Percentiles rank a stretch among this genome's conserved stretches.
Conservation (phyloP, 2,797 vertebrate species). For the Eremophila alpestris region DNA sequence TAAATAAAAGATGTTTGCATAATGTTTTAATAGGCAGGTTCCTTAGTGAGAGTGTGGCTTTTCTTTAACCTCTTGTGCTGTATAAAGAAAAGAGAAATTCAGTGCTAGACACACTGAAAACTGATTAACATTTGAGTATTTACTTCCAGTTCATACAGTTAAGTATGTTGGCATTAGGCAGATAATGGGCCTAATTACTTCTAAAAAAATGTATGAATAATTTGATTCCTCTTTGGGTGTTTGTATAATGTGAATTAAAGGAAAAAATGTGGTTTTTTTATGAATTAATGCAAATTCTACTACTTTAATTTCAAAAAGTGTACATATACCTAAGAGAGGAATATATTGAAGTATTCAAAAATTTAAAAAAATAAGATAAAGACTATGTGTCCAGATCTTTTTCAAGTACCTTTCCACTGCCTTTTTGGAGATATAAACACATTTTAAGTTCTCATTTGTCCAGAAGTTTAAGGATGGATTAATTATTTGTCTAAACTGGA, state of each 20-base stretch:
- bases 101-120: background rate
- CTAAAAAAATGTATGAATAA: background rate
- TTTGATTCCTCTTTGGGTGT: background rate
- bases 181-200: background rate
- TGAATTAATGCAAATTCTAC: background rate
- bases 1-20: constrained; percentile 16
- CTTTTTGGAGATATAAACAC: background rate
- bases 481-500: background rate
- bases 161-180: background rate
- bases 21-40: background rate
- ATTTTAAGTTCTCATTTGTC: background rate
- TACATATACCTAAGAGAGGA: background rate
- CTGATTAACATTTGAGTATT: constrained; percentile 4
- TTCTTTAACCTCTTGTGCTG: background rate
- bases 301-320: background rate
- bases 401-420: background rate
- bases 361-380: background rate
- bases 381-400: background rate
- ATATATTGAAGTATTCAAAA: background rate
- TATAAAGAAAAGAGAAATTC: background rate
- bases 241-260: background rate
- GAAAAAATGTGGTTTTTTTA: background rate
- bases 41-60: background rate
- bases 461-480: background rate
- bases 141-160: background rate